Evolutionary conservation across 2,797 vertebrate genomes (phyloP).

Genomic region (Silurus lanzhouensis): DNA sequence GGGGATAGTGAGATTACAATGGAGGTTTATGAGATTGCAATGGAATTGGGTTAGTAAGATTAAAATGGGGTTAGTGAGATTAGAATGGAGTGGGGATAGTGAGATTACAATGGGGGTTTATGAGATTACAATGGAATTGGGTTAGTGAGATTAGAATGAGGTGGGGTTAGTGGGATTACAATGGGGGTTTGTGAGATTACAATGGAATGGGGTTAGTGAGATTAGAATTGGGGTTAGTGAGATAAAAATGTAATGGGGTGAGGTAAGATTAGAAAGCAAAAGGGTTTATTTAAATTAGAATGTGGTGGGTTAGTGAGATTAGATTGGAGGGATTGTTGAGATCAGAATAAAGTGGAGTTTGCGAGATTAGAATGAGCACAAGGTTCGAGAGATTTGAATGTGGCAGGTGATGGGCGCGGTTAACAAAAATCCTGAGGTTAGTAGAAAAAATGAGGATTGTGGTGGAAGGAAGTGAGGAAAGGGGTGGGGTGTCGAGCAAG

Average conservation of each 20-base stretch:
- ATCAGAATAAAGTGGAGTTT: too few relatives aligned
- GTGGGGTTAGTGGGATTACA: background rate
- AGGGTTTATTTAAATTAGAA: too few relatives aligned
- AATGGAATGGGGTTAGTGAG: background rate
- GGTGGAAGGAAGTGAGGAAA: background rate
- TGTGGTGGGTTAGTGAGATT: too few relatives aligned
- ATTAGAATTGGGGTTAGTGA: background rate
- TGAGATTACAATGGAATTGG: background rate
- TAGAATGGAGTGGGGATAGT: background rate
- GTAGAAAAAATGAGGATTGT: background rate
- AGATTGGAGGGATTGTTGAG: too few relatives aligned
- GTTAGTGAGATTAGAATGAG: background rate
- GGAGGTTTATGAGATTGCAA: background rate
- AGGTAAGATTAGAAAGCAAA: background rate
- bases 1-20: background rate
- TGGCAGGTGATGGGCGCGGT: background rate
- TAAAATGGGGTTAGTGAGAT: background rate
- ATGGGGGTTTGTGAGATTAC: background rate
- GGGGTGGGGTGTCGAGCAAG: background rate
- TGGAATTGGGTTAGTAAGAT: background rate
- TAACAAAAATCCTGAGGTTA: background rate
- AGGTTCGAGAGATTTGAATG: background rate
- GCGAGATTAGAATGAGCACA: background rate
- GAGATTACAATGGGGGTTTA: too few relatives aligned
- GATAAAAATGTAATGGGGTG: background rate